Evolutionary conservation across 1,140 invertebrate genomes (phyloP).

Genomic region (Psilanteris sp.): DNA sequence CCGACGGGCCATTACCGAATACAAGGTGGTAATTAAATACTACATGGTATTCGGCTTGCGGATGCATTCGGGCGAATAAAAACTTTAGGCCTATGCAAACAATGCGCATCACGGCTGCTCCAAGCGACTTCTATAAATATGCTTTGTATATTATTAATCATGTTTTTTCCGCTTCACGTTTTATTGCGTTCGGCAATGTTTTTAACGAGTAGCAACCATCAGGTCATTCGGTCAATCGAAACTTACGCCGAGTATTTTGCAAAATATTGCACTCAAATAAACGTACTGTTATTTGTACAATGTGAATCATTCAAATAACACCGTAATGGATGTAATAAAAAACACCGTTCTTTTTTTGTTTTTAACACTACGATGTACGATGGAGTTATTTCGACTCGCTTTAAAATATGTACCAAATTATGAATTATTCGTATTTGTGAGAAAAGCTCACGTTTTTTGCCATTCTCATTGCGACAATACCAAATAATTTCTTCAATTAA

Average conservation of each 20-base stretch:
- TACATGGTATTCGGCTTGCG: constrained; percentile 46
- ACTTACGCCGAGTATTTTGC: constrained; percentile 38
- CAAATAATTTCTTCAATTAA: too few species aligned
- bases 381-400: too few species aligned
- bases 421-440: too few species aligned
- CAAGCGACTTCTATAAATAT: constrained; percentile 63
- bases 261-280: constrained; percentile 48
- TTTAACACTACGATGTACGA: too few species aligned
- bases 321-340: too few species aligned
- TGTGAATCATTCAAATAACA: too few species aligned
- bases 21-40: constrained; percentile 68
- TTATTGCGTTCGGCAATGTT: constrained; percentile 48
- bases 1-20: constrained; percentile 55
- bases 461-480: too few species aligned
- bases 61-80: constrained; percentile 39
- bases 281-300: too few species aligned
- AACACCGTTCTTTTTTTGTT: too few species aligned
- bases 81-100: constrained; percentile 57
- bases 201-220: constrained; percentile 39
- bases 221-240: constrained; percentile 24
- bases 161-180: constrained; percentile 46
- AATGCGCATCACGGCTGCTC: constrained; percentile 56
- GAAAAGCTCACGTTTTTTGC: too few species aligned
- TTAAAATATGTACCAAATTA: too few species aligned
- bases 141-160: constrained; percentile 63